Base-by-base conservation (phyloP, 2,888 invertebrate species). In the Bellardia bayeri region DNA sequence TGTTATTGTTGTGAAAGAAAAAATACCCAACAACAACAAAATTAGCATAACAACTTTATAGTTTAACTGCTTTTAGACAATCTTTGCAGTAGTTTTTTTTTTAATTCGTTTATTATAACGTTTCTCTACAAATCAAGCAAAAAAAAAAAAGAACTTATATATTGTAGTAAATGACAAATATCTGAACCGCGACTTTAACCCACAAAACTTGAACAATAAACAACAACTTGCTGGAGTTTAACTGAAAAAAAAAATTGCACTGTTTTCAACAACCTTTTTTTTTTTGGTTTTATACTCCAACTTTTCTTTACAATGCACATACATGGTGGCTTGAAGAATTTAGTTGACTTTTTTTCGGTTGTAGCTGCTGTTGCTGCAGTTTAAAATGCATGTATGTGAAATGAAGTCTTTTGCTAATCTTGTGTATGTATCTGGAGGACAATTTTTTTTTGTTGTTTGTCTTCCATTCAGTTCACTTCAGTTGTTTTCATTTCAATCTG, bases 41-140 rank as follows among this genome's bases (percentile, higher is more conserved):
- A 92, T 92, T 92, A 92, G 93, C 92, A 92, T 92, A 92, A 92
- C 92, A 92, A 92, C 92, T 92, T 92, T 92, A 92, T 92, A 92
- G 93, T 92, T 92, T 93, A 92, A 92, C 93, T 91, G 91, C 92
- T 88, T 91, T 90, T 90, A 91, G 85, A 87, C 87, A 87, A 87
- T 87, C 87, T 87, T 87, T 37, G 72, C 76, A 75, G 80, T 69
- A 61, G 64, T 85, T 71, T 84, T 80, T 79, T 87, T 81, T 64
- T n/a, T 1, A 23, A 23, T 23, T n/a, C 8, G 3, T 14, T 64
- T 66, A 63, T 56, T 83, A 72, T 71, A 83, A 83, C 78, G 82
- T 86, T 83, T 79, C 74, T 79, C 49, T 79, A 58, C 84, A 80
- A 84, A 61, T 85, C 84, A 85, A 80, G 84, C 61, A 78, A 56